These are phyloP conservation scores for Morpho deidamia DNA, from an alignment of 2,888 invertebrate genomes.

Conservation along the genomic window DNA sequence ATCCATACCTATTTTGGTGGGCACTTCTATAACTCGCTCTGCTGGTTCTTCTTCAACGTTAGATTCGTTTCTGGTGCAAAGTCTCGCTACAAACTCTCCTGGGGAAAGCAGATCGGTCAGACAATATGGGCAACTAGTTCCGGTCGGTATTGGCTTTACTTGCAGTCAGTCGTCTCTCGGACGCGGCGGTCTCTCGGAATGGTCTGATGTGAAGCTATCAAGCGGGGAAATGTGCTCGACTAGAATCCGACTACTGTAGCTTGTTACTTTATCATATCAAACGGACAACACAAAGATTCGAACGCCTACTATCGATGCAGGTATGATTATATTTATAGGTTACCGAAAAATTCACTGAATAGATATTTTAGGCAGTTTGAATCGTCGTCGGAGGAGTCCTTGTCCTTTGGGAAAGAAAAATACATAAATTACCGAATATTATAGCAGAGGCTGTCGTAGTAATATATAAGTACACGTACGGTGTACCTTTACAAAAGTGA, in stretches of 20 bases:
- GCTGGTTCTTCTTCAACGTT: constrained; percentile 25
- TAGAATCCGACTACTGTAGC: constrained; percentile 41
- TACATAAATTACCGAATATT: constrained; percentile 41
- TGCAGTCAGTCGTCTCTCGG: constrained; percentile 19
- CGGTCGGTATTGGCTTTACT: constrained; percentile 21
- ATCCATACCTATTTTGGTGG: constrained; percentile 41
- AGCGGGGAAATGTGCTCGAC: constrained; percentile 40
- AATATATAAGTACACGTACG: constrained; percentile 23
- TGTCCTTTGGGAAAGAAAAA: constrained; percentile 64
- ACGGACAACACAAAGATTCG: constrained; percentile 67
- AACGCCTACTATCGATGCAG: constrained; percentile 48
- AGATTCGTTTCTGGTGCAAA: constrained; percentile 43
- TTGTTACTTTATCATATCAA: constrained; percentile 45
- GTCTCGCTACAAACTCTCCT: constrained; percentile 59
- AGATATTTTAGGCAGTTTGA: constrained; percentile 85
- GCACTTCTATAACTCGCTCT: constrained; percentile 33
- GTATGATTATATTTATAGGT: constrained; percentile 28
- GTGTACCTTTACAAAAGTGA: constrained; percentile 40
- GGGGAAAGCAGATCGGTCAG: constrained; percentile 47
- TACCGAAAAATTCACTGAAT: constrained; percentile 83
- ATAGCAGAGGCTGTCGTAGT: constrained; percentile 4
- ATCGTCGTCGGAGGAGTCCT: constrained; percentile 73
- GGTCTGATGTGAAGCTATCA: constrained; percentile 32
- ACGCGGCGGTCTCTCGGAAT: constrained; percentile 23
- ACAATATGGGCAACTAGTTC: constrained; percentile 22